phyloP scores from a whole-genome alignment of 2,797 vertebrate species.

The Mionectes olivaceus region DNA sequence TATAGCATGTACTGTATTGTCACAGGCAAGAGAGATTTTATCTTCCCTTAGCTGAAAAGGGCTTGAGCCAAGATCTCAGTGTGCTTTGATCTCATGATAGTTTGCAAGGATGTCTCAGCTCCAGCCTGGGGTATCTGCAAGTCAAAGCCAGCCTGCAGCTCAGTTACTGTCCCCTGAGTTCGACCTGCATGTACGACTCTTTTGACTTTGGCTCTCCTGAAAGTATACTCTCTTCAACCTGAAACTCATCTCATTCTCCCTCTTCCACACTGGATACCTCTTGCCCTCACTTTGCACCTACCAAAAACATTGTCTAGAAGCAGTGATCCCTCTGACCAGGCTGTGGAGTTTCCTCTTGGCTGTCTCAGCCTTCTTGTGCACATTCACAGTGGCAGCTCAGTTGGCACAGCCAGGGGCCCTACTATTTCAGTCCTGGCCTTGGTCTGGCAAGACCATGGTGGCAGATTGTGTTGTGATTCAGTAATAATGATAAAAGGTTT shows the following conservation, averaged over 20 bases:
- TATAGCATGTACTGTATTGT: background rate
- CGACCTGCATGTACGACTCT: background rate
- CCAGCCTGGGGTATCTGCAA: background rate
- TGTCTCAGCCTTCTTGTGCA: background rate
- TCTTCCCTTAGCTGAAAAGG: background rate
- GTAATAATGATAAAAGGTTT: background rate
- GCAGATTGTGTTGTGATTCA: background rate
- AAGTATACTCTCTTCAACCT: background rate
- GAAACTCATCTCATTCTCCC: background rate
- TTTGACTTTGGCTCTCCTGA: background rate
- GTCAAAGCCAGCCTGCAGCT: background rate
- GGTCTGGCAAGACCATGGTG: background rate
- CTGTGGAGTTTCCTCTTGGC: background rate
- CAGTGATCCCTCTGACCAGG: background rate
- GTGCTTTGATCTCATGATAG: background rate
- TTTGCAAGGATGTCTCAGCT: background rate
- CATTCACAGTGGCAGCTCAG: background rate
- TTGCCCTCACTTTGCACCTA: background rate
- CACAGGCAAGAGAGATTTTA: background rate
- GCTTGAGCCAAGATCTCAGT: background rate
- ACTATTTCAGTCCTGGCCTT: background rate
- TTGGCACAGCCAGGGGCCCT: background rate
- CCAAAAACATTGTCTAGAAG: background rate
- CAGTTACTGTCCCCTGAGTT: accelerated
- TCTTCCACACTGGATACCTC: background rate